Evolutionary conservation across 2,888 invertebrate genomes (phyloP).

Genomic region (Caenorhabditis zanzibari): DNA sequence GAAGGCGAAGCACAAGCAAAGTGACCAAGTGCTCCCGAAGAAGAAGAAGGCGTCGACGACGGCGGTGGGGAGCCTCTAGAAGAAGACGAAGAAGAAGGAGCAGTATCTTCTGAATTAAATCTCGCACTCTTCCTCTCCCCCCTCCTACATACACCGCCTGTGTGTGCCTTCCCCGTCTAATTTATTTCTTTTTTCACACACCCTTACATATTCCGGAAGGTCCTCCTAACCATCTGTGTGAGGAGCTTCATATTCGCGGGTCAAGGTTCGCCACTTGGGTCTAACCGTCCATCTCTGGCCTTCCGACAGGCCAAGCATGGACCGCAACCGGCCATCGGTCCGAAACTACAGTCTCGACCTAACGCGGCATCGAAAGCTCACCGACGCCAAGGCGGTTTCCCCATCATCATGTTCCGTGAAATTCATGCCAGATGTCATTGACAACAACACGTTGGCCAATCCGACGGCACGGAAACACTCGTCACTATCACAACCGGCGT

Average conservation of each 20-base stretch:
- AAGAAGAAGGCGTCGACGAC: slow-evolving; percentile 41
- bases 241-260: too few relatives aligned
- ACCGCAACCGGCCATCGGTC: slow-evolving; percentile 29
- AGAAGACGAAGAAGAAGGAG: slow-evolving; percentile 52
- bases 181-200: slow-evolving; percentile 30
- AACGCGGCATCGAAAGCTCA: slow-evolving; percentile 37
- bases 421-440: slow-evolving; percentile 44
- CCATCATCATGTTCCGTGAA: slow-evolving; percentile 59
- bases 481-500: slow-evolving; percentile 60
- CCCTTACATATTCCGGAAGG: slow-evolving; percentile 14
- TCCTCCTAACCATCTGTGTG: background rate
- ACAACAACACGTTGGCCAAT: slow-evolving; percentile 24
- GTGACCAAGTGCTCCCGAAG: slow-evolving; percentile 48
- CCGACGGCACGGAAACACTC: slow-evolving; percentile 61
- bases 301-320: background rate
- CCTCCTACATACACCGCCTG: slow-evolving; percentile 15
- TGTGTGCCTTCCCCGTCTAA: slow-evolving; percentile 22
- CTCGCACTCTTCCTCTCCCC: slow-evolving; percentile 55
- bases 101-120: slow-evolving; percentile 65
- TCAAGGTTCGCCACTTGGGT: too few relatives aligned
- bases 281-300: background rate
- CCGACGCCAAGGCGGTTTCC: slow-evolving; percentile 33
- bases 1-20: slow-evolving; percentile 7
- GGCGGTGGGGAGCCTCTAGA: too few relatives aligned
- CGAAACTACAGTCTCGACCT: slow-evolving; percentile 64